These are phyloP conservation scores for Rana temporaria DNA, from an alignment of 2,113 vertebrate species.

Conservation along the genomic window DNA sequence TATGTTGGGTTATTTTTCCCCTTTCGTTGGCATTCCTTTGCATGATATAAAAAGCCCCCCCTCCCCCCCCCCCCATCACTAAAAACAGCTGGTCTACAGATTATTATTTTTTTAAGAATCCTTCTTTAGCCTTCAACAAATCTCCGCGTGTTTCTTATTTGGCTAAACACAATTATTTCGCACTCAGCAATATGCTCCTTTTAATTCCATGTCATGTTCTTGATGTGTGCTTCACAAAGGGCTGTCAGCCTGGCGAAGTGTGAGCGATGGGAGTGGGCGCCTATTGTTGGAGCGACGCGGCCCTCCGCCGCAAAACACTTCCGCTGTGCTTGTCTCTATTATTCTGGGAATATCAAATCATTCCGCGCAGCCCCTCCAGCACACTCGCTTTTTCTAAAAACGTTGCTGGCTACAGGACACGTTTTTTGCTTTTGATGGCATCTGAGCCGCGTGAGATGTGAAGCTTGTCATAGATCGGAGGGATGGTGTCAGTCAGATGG, in stretches of 20 bases:
- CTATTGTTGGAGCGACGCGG: background rate
- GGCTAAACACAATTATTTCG: background rate
- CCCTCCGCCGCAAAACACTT: background rate
- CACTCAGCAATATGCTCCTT: slow-evolving; percentile 13
- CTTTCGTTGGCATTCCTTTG: no score
- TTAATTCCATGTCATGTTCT: background rate
- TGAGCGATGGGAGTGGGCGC: no score
- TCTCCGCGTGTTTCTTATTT: slow-evolving; percentile 12
- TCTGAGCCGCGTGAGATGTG: background rate
- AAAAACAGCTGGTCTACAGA: slow-evolving; percentile 10
- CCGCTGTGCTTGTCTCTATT: slow-evolving; percentile 2
- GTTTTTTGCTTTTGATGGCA: background rate
- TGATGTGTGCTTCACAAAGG: slow-evolving; percentile 7
- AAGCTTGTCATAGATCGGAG: slow-evolving; percentile 8
- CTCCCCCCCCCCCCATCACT: no score
- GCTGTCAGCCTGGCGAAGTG: background rate
- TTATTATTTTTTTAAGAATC: background rate
- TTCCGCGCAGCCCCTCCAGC: background rate
- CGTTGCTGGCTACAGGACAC: background rate
- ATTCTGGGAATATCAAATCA: background rate
- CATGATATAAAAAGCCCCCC: no score
- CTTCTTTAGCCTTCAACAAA: background rate
- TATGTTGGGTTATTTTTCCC: no score
- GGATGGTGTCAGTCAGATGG: slow-evolving; percentile 15
- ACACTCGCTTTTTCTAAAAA: background rate